phyloP scores from a whole-genome alignment of 2,113 vertebrate species.

The Cyanoliseus patagonus region DNA sequence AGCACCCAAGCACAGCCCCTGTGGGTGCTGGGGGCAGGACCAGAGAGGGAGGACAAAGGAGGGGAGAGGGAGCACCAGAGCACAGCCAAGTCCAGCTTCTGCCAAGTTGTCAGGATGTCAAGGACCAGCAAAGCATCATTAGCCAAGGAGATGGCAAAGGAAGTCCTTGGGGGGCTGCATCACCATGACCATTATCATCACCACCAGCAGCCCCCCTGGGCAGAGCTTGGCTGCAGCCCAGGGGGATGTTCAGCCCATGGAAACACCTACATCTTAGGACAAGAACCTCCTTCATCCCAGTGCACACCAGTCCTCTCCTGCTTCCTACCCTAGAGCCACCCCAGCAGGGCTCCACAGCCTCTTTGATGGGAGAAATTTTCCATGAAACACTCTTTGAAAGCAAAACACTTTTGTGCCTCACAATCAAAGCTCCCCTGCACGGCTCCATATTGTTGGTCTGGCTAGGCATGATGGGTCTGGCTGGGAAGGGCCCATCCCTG shows the following conservation, averaged over 20 bases:
- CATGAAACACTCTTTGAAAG: background rate
- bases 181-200: background rate
- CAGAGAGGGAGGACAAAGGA: background rate
- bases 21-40: background rate
- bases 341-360: background rate
- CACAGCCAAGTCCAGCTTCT: background rate
- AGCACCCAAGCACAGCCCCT: background rate
- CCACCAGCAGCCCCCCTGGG: background rate
- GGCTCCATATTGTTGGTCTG: background rate
- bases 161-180: background rate
- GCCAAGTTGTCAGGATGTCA: accelerated
- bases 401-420: background rate
- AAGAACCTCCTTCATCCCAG: background rate
- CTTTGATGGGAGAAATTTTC: background rate
- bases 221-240: background rate
- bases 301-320: background rate
- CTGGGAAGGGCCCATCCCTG: background rate
- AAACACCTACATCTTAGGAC: background rate
- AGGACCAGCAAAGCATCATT: accelerated
- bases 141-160: background rate
- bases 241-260: background rate
- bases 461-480: background rate
- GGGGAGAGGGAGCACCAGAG: background rate
- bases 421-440: background rate
- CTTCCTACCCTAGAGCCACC: background rate